These are phyloP conservation scores for Vulpes lagopus DNA, from an alignment of 2,113 vertebrate genomes.

Conservation along the genomic window DNA sequence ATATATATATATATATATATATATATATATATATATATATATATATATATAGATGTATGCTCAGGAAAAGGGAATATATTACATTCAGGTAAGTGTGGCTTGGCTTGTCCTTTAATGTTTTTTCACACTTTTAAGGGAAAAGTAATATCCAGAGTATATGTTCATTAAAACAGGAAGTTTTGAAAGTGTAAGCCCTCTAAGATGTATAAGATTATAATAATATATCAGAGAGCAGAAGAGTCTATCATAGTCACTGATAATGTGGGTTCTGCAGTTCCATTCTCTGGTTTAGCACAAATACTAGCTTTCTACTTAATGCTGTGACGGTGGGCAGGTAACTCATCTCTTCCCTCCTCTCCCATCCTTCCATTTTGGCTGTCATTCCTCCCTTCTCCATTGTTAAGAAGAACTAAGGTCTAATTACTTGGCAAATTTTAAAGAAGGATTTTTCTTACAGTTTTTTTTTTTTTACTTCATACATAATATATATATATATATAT, in stretches of 20 bases:
- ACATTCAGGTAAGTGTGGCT: constrained; percentile 94
- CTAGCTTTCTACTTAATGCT: too few species aligned
- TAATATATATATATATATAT: too few species aligned
- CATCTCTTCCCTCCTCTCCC: neutral
- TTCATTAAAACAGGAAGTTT: constrained; percentile 30
- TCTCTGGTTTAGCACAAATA: neutral
- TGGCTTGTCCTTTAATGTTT: neutral
- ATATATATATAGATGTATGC: constrained; percentile 92
- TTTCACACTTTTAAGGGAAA: constrained; percentile 51
- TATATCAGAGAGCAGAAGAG: neutral
- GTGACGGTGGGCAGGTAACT: too few species aligned
- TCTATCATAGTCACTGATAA: neutral
- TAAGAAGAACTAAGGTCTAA: neutral
- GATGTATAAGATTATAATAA: neutral
- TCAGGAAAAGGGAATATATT: constrained; percentile 96
- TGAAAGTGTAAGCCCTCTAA: neutral
- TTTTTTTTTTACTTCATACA: neutral
- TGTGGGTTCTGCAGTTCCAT: neutral
- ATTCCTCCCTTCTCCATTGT: neutral
- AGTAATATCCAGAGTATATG: neutral
- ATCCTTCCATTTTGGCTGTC: neutral
- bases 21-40: too few species aligned
- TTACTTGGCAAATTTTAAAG: constrained; percentile 16
- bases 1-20: too few species aligned
- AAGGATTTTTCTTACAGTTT: neutral